Conservation (phyloP, 2,888 invertebrate genomes). For the Scelioninae gen. 2 region DNA sequence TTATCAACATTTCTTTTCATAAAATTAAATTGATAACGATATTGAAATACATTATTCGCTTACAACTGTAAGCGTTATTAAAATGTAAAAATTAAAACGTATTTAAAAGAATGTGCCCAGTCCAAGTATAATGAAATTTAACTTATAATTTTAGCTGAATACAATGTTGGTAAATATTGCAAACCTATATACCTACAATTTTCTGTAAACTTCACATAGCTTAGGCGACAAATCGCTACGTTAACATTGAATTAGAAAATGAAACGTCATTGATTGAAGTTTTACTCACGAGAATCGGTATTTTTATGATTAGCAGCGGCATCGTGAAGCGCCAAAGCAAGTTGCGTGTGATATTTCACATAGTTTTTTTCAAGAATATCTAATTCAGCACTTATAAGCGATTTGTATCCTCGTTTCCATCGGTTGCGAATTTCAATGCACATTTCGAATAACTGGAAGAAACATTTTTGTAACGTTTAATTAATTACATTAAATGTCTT, state of each 20-base stretch:
- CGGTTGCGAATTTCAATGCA: constrained; percentile 69
- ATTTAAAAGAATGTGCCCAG: too few species aligned
- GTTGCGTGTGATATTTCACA: constrained; percentile 72
- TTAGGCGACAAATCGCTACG: too few species aligned
- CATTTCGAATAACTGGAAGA: constrained; percentile 71
- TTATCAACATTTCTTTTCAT: too few species aligned
- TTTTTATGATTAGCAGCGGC: constrained; percentile 71
- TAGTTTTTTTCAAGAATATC: constrained; percentile 70
- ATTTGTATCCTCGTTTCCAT: constrained; percentile 70
- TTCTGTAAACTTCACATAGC: too few species aligned
- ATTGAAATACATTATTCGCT: too few species aligned
- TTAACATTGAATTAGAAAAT: not conserved
- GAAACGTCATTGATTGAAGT: not conserved
- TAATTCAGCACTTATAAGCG: constrained; percentile 65
- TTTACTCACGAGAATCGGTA: constrained; percentile 72
- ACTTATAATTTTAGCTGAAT: constrained; percentile 5
- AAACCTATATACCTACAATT: constrained; percentile 1
- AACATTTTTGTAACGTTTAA: too few species aligned
- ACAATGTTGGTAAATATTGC: not conserved
- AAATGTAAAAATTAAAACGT: too few species aligned
- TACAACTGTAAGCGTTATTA: too few species aligned
- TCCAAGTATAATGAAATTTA: too few species aligned
- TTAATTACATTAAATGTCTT: too few species aligned
- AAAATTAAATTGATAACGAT: too few species aligned
- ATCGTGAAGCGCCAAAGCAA: constrained; percentile 72